Base-by-base conservation (phyloP, 2,888 invertebrate genomes). In the Pomacea canaliculata region DNA sequence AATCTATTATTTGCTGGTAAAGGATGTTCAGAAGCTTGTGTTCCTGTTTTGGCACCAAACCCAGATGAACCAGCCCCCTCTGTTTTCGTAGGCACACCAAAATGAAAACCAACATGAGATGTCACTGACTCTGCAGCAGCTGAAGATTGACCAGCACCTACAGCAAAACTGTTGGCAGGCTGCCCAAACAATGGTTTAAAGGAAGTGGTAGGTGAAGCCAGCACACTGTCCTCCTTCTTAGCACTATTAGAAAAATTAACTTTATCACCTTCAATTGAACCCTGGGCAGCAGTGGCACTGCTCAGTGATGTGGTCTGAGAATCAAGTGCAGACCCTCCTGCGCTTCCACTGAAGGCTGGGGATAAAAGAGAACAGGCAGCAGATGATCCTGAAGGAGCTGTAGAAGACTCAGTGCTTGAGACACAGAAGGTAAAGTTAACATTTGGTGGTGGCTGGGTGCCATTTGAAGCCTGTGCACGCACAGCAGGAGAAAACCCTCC, bases 401-500 rank as follows among this genome's bases (percentile, higher is more conserved):
- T 16, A 12, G 10, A 10, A 16, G 63, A 63, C 7, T 51, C 65
- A 27, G 59, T 37, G 23, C 16, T 46, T 7, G 67, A 13, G 56
- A 65, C 67, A 67, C 37, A 3, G 37, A 46, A 37, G 67, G 73
- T 0, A 56, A 56, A 56, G 51, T 16, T 56, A 56, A 16, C 2
- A 7, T 10, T 56, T 13, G 51, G 2, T 7, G 51, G 51, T 13
- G 16, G 51, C 51, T 56, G 51, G 51, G 51, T 56, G 51, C 48
- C 66, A 23, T 18, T 9, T 63, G 60, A 62, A 19, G 46, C 49
- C 0, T 70, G 10, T 5, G 65, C 77, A 62, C 63, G 65, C 13
- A 27, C 67, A 60, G 73, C 73, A 62, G 76, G 72, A 56, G 71
- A n/a, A 27, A 78, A 78, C 16, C 78, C 75, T 16, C 71, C 51